phyloP scores from a whole-genome alignment of 2,113 vertebrate genomes.

The Athene noctua region DNA sequence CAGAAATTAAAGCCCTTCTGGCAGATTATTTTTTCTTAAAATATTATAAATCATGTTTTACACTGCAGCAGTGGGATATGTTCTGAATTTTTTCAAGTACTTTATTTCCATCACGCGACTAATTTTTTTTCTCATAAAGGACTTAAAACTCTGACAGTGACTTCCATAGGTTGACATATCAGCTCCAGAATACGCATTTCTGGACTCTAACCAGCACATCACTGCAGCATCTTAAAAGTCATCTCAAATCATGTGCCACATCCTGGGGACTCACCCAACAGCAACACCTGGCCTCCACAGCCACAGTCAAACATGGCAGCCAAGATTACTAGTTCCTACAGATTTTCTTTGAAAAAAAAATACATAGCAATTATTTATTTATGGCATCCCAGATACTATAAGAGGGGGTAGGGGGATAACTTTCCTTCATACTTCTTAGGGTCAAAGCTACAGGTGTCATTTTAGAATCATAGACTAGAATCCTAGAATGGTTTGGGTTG shows the following conservation, averaged over 20 bases:
- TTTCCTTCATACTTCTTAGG: background rate
- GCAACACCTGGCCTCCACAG: background rate
- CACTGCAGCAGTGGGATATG: background rate
- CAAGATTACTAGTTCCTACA: background rate
- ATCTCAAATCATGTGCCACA: background rate
- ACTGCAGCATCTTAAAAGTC: background rate
- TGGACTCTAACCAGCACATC: background rate
- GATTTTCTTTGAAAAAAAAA: background rate
- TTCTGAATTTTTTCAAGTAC: background rate
- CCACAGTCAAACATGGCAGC: background rate
- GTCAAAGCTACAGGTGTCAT: background rate
- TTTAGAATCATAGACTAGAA: background rate
- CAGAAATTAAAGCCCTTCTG: background rate
- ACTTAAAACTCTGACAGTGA: background rate
- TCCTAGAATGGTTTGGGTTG: too few relatives aligned
- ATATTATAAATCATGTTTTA: background rate
- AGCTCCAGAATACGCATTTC: background rate
- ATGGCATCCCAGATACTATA: background rate
- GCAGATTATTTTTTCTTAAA: background rate
- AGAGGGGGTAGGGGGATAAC: background rate
- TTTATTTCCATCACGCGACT: background rate
- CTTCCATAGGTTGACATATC: background rate
- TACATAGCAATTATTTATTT: background rate
- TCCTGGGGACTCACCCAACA: fast-evolving
- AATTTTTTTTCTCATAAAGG: background rate